These are phyloP conservation scores for Stichopus chloronotus DNA, from an alignment of 35 echinoderm and acorn worm genomes.

Conservation along the genomic window DNA sequence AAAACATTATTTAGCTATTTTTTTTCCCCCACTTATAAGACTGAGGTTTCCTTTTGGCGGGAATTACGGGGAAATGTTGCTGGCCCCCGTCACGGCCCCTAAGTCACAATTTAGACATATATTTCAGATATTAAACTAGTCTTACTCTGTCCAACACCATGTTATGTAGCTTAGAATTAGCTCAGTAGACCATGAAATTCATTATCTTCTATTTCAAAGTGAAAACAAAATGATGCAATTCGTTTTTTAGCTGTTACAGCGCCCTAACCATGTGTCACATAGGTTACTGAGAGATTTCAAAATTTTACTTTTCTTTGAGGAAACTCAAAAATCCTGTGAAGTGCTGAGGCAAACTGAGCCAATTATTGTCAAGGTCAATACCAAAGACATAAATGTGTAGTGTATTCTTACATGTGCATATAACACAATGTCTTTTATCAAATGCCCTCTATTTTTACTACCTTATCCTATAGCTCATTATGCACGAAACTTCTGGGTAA, in stretches of 20 bases:
- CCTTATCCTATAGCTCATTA: background rate
- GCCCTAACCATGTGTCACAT: conserved; percentile 5
- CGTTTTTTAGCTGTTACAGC: background rate
- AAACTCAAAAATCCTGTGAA: conserved; percentile 2
- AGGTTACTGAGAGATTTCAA: conserved; percentile 4
- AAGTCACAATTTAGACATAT: conserved; percentile 6
- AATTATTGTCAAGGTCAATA: conserved; percentile 4
- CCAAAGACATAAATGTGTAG: conserved; percentile 21
- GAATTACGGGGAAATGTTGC: too few relatives aligned
- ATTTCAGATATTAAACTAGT: background rate
- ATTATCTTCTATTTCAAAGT: background rate
- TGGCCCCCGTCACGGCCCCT: background rate
- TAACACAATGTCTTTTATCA: too few relatives aligned
- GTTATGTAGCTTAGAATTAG: background rate
- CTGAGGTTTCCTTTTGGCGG: too few relatives aligned
- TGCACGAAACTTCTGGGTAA: background rate
- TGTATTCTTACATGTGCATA: too few relatives aligned
- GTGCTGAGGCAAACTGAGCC: conserved; percentile 4
- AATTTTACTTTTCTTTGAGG: background rate
- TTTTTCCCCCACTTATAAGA: too few relatives aligned
- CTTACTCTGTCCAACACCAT: conserved; percentile 5
- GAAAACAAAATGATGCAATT: conserved; percentile 29
- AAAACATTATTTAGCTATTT: too few relatives aligned
- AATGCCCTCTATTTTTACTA: background rate
- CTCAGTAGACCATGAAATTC: background rate